Percentiles rank a stretch among this genome's conserved stretches.
Conservation (phyloP, 2,888 invertebrate species). For the Blastobasis lacticolella region DNA sequence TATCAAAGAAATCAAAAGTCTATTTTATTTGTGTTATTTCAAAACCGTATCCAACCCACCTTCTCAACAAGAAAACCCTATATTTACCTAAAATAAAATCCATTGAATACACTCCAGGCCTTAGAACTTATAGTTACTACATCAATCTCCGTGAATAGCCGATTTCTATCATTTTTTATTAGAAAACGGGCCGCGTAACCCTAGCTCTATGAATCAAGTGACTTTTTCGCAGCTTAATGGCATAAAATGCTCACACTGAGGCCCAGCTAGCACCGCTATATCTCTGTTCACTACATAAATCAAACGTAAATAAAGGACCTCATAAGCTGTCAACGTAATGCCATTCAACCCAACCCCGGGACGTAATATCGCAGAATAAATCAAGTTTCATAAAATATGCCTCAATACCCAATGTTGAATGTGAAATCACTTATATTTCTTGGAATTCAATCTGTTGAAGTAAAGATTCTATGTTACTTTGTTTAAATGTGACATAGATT, state of each 20-base stretch:
- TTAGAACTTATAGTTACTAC: too few species aligned
- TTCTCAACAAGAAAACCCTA: too few species aligned
- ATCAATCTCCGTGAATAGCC: too few species aligned
- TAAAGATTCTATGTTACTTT: too few species aligned
- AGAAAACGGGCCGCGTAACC: neutral
- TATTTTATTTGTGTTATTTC: too few species aligned
- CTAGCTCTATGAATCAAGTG: conserved; percentile 3
- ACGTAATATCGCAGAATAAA: conserved; percentile 68
- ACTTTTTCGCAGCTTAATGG: conserved; percentile 21
- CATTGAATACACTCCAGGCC: too few species aligned
- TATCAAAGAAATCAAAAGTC: too few species aligned
- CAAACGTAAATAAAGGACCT: conserved; percentile 68
- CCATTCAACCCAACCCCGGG: conserved; percentile 63
- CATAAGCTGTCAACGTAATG: conserved; percentile 70
- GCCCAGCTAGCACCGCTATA: conserved; percentile 34
- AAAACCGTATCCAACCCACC: too few species aligned
- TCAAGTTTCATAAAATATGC: conserved; percentile 64
- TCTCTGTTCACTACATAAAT: conserved; percentile 68
- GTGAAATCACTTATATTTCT: conserved; percentile 43
- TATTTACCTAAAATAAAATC: too few species aligned
- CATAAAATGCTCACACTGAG: conserved; percentile 30
- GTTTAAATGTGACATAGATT: too few species aligned
- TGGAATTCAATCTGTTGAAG: too few species aligned
- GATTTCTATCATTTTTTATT: neutral
- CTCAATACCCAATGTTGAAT: conserved; percentile 59